phyloP scores from a whole-genome alignment of 2,888 invertebrate species.

The Endomychus coccineus region DNA sequence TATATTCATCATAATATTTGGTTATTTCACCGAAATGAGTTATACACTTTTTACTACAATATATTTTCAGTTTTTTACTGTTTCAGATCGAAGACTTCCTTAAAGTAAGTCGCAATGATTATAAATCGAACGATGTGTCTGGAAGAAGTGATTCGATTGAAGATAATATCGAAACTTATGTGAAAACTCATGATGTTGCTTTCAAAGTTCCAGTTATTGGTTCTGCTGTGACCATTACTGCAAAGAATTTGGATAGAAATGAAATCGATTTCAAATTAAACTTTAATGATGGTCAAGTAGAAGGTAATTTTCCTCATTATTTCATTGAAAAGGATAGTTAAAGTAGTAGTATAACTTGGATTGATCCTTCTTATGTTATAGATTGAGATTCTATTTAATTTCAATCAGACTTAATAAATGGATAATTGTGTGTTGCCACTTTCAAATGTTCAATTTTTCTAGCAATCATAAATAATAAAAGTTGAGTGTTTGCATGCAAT shows the following conservation, averaged over 20 bases:
- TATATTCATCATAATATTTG: background rate
- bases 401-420: no score
- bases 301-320: conserved; percentile 31
- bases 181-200: conserved; percentile 68
- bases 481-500: no score
- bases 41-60: background rate
- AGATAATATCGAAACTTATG: conserved; percentile 60
- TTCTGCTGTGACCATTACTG: conserved; percentile 65
- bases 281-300: conserved; percentile 42
- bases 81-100: conserved; percentile 49
- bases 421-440: no score
- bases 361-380: no score
- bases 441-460: no score
- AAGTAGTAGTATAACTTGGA: no score
- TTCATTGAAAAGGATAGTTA: no score
- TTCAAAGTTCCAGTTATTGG: conserved; percentile 68
- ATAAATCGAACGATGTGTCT: conserved; percentile 52
- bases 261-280: conserved; percentile 67
- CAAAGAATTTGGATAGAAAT: conserved; percentile 67
- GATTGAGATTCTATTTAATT: no score
- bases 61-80: background rate
- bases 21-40: background rate
- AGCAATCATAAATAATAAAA: no score
- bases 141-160: conserved; percentile 48
- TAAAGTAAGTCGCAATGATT: conserved; percentile 66